phyloP scores from a whole-genome alignment of 1,140 invertebrate genomes.

The Halictus rubicundus region DNA sequence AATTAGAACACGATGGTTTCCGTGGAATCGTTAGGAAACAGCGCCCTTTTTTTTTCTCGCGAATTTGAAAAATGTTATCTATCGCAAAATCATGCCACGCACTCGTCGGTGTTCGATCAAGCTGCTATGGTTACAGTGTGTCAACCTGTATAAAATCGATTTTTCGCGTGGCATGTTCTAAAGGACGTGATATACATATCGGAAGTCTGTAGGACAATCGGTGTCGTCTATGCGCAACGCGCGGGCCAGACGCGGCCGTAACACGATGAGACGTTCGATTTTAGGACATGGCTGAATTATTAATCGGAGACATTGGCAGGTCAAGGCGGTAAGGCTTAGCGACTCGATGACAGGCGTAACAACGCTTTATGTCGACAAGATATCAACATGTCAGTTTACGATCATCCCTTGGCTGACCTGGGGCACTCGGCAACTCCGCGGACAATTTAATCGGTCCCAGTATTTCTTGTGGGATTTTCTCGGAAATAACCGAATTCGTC shows the following conservation, averaged over 20 bases:
- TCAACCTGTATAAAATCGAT: conserved; percentile 71
- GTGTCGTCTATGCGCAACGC: not conserved
- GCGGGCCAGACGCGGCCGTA: not conserved
- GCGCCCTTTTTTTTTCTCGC: no score
- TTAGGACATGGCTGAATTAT: conserved; percentile 35
- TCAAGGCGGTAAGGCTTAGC: conserved; percentile 48
- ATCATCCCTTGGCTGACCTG: conserved; percentile 38
- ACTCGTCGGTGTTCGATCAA: conserved; percentile 56
- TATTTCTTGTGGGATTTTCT: no score
- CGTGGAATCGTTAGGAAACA: no score
- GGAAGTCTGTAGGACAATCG: conserved; percentile 6
- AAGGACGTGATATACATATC: conserved; percentile 37
- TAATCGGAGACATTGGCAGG: conserved; percentile 35
- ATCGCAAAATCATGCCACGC: conserved; percentile 19
- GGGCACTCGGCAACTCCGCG: not conserved
- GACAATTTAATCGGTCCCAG: not conserved
- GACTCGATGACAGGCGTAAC: conserved; percentile 45
- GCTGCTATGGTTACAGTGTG: conserved; percentile 71
- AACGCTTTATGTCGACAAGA: conserved; percentile 45
- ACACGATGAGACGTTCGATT: conserved; percentile 21
- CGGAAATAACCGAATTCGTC: not conserved
- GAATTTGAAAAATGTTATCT: no score
- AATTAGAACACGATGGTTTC: no score
- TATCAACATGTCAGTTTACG: conserved; percentile 43
- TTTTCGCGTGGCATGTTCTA: conserved; percentile 41